Percentiles rank a stretch among this genome's conserved stretches.
These are phyloP conservation scores for Micronycteris hirsuta DNA, from an alignment of 2,113 vertebrate species.

Conservation along the genomic window DNA sequence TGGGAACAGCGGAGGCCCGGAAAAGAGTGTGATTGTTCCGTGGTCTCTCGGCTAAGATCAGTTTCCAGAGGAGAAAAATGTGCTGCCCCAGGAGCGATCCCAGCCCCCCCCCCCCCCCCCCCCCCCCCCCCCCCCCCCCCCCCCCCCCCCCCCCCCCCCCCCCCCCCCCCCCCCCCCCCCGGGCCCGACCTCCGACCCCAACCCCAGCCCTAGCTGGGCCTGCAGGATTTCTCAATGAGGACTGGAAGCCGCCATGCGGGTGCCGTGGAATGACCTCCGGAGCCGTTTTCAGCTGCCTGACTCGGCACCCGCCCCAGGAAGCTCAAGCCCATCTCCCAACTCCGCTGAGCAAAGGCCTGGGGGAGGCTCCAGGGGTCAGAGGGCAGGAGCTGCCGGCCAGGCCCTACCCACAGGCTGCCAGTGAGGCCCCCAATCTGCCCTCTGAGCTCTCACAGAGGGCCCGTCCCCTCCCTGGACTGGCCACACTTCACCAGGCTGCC, in stretches of 20 bases:
- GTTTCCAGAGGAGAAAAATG: conserved; percentile 74
- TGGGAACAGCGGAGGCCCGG: conserved; percentile 69
- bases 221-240: background rate
- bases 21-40: conserved; percentile 73
- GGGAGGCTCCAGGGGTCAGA: background rate
- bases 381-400: background rate
- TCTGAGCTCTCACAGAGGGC: background rate
- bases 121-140: too few species aligned
- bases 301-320: background rate
- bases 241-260: background rate
- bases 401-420: background rate
- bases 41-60: background rate
- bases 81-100: conserved; percentile 29
- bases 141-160: too few species aligned
- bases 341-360: background rate
- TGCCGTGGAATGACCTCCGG: background rate
- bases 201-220: background rate
- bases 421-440: background rate
- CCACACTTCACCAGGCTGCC: background rate
- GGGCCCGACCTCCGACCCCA: background rate
- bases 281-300: background rate
- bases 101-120: background rate
- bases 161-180: too few species aligned
- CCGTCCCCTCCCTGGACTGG: background rate
- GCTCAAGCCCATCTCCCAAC: background rate